Conservation (phyloP, 2,888 invertebrate genomes). For the Plebejus melissa region DNA sequence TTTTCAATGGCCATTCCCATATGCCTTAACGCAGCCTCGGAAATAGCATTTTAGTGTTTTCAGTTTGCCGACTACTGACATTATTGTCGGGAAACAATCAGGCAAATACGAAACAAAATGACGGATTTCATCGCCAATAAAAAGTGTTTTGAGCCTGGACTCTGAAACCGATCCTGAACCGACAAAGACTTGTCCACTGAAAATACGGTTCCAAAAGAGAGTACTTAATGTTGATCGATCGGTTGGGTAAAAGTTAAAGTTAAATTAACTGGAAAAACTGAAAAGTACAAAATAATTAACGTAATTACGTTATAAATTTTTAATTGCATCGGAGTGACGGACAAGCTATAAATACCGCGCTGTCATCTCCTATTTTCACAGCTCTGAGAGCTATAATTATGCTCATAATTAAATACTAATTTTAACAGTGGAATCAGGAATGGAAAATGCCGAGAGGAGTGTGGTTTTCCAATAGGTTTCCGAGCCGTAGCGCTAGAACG, state of each 20-base stretch:
- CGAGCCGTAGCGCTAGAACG: background rate
- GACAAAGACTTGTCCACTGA: background rate
- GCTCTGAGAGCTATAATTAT: background rate
- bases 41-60: slow-evolving; percentile 5
- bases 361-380: background rate
- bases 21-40: background rate
- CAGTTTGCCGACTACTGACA: background rate
- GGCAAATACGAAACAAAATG: background rate
- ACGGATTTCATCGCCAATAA: background rate
- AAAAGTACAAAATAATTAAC: background rate
- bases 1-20: background rate
- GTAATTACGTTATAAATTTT: background rate
- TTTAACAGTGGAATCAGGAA: background rate
- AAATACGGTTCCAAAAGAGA: background rate
- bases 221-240: background rate
- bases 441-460: background rate
- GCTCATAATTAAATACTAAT: slow-evolving; percentile 8
- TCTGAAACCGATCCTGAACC: background rate
- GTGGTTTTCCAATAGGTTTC: background rate
- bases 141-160: background rate
- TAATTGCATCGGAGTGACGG: background rate
- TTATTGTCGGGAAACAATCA: background rate
- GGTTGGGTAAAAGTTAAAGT: background rate
- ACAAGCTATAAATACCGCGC: background rate
- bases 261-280: too few relatives aligned